These are phyloP conservation scores for Lacerta viridis DNA, from an alignment of 2,797 vertebrate genomes.

Conservation along the genomic window DNA sequence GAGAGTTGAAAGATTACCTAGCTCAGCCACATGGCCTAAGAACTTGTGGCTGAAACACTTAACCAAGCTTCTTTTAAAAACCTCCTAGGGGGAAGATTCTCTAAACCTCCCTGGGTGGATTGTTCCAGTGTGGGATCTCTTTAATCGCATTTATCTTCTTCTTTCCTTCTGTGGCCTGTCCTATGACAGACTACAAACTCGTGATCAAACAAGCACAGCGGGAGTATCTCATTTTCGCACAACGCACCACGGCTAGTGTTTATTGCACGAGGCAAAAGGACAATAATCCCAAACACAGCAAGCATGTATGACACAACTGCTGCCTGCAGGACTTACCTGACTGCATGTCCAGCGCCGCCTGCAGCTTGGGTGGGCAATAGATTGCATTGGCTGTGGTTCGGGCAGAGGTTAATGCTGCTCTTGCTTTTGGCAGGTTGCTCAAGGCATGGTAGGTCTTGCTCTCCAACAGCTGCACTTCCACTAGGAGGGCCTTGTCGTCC, in stretches of 20 bases:
- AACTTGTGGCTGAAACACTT: not conserved
- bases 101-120: too few relatives aligned
- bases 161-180: not conserved
- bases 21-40: not conserved
- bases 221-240: not conserved
- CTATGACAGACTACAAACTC: not conserved
- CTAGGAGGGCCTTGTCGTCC: conserved; percentile 98
- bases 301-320: not conserved
- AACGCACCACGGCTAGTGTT: not conserved
- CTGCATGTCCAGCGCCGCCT: conserved; percentile 98
- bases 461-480: conserved; percentile 98
- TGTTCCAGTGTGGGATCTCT: too few relatives aligned
- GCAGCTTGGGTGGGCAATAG: conserved; percentile 98
- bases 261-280: not conserved
- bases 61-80: not conserved
- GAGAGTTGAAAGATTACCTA: not conserved
- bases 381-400: conserved; percentile 98
- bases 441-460: conserved; percentile 98
- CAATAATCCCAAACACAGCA: not conserved
- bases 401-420: conserved; percentile 96
- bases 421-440: conserved; percentile 97
- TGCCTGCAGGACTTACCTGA: conserved; percentile 85
- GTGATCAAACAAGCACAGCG: not conserved
- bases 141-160: not conserved
- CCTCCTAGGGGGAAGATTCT: not conserved